Percentiles rank a stretch among this genome's conserved stretches.
Conservation (phyloP, 2,888 invertebrate genomes). For the Amblyteles armatorius region DNA sequence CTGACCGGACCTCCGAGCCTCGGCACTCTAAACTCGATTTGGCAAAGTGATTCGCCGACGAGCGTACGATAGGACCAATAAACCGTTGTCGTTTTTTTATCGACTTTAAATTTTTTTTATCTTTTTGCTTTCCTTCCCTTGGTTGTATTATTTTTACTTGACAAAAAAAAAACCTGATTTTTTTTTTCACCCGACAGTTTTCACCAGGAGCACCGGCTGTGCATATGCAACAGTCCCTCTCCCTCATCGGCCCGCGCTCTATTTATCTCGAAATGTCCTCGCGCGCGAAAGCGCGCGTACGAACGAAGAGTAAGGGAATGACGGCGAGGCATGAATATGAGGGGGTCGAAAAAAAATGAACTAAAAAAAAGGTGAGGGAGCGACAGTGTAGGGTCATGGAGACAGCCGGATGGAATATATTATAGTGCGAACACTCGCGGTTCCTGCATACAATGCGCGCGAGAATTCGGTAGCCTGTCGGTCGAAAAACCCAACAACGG, state of each 20-base stretch:
- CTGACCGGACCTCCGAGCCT: neutral
- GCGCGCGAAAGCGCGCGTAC: slow-evolving; percentile 35
- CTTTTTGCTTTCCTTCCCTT: slow-evolving; percentile 20
- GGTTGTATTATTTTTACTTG: slow-evolving; percentile 1
- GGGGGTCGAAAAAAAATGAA: neutral
- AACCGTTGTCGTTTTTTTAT: slow-evolving; percentile 33
- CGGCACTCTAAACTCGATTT: slow-evolving; percentile 40
- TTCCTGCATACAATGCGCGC: neutral
- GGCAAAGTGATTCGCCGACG: slow-evolving; percentile 37
- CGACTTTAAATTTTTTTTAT: slow-evolving; percentile 3
- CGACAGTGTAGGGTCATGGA: slow-evolving; percentile 24
- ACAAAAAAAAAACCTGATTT: neutral
- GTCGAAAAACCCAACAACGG: slow-evolving; percentile 17
- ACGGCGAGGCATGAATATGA: neutral
- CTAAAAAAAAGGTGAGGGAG: slow-evolving; percentile 31
- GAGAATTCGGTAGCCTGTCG: slow-evolving; percentile 12
- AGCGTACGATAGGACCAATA: slow-evolving; percentile 34
- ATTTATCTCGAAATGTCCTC: slow-evolving; percentile 54
- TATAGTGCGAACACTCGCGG: slow-evolving; percentile 9
- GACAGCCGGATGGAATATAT: slow-evolving; percentile 46
- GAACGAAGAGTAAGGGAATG: slow-evolving; percentile 19
- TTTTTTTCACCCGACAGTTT: slow-evolving; percentile 45
- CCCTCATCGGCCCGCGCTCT: slow-evolving; percentile 10
- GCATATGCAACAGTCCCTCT: slow-evolving; percentile 61
- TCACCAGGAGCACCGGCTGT: slow-evolving; percentile 36